These are phyloP conservation scores for Camelus bactrianus DNA, from an alignment of 2,113 vertebrate species.

Conservation along the genomic window DNA sequence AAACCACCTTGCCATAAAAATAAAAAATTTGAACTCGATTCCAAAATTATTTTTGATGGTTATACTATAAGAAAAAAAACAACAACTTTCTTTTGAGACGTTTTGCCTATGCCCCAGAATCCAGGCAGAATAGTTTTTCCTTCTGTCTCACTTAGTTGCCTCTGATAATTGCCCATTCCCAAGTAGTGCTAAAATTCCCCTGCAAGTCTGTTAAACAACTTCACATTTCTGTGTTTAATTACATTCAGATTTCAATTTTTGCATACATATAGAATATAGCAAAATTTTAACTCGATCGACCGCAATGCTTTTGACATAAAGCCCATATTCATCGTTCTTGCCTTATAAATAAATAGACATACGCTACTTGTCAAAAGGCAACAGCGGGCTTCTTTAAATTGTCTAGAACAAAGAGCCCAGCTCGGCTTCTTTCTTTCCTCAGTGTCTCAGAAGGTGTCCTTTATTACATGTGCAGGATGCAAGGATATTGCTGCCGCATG, in stretches of 20 bases:
- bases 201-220: neutral
- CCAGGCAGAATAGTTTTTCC: conserved; percentile 16
- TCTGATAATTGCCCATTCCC: neutral
- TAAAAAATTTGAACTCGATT: conserved; percentile 47
- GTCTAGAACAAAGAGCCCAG: conserved; percentile 76
- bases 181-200: neutral
- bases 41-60: conserved; percentile 22
- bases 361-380: conserved; percentile 66
- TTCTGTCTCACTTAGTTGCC: neutral
- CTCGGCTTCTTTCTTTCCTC: neutral
- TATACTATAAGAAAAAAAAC: neutral
- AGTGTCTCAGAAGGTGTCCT: conserved; percentile 73
- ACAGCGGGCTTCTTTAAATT: conserved; percentile 48
- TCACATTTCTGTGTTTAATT: conserved; percentile 68
- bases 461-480: conserved; percentile 26
- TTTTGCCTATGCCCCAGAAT: conserved; percentile 33
- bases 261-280: neutral
- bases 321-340: neutral
- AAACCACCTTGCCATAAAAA: neutral
- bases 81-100: neutral
- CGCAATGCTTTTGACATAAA: conserved; percentile 50
- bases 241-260: conserved; percentile 54
- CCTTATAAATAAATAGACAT: conserved; percentile 47
- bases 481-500: conserved; percentile 48
- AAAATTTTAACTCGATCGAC: neutral